phyloP scores from a whole-genome alignment of 2,888 invertebrate species.

The Macrosiphum euphorbiae region DNA sequence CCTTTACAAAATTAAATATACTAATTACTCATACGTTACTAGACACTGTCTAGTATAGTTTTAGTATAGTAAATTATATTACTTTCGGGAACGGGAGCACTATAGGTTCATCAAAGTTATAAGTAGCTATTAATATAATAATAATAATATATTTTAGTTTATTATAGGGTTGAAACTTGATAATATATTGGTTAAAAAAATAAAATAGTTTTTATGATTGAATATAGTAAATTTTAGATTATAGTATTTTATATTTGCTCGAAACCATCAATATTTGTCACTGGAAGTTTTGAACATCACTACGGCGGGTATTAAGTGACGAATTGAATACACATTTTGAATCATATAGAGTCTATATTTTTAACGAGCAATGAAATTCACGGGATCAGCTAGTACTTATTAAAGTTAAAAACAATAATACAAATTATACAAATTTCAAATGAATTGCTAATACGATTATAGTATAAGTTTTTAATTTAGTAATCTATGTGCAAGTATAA shows the following conservation, averaged over 20 bases:
- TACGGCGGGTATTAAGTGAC: too few relatives aligned
- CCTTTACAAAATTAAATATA: not conserved
- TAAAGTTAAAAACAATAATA: not conserved
- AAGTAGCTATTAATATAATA: not conserved
- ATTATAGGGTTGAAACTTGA: too few relatives aligned
- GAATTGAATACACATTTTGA: too few relatives aligned
- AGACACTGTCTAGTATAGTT: not conserved
- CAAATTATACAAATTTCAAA: not conserved
- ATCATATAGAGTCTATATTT: too few relatives aligned
- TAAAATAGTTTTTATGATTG: too few relatives aligned
- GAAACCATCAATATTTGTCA: too few relatives aligned
- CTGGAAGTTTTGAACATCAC: too few relatives aligned
- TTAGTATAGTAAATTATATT: not conserved
- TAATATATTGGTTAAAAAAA: too few relatives aligned
- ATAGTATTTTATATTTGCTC: too few relatives aligned
- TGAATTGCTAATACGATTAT: not conserved
- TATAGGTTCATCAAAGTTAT: not conserved
- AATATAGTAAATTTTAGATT: too few relatives aligned
- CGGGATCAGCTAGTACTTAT: not conserved
- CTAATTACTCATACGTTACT: not conserved
- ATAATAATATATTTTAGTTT: not conserved
- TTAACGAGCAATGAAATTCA: too few relatives aligned
- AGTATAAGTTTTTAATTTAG: not conserved
- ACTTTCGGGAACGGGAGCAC: accelerated
- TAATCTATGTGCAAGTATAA: not conserved